These are phyloP conservation scores for Galaxea fascicularis DNA, from an alignment of 92 coral and sea anemone genomes.

Conservation along the genomic window DNA sequence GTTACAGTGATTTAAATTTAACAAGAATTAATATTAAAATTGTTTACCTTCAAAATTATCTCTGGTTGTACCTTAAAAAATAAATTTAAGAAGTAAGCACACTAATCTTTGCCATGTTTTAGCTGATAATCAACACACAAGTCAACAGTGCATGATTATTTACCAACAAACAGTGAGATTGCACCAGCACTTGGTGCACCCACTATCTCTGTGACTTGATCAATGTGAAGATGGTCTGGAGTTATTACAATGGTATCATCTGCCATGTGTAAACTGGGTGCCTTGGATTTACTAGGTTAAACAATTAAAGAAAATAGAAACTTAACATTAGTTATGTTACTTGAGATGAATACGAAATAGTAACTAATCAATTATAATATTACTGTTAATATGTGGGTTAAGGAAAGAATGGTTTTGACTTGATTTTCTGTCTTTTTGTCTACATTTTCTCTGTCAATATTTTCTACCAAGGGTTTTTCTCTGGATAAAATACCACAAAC, in stretches of 20 bases:
- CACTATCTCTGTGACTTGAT: conserved; percentile 78
- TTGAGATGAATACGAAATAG: too few species aligned
- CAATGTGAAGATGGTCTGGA: conserved; percentile 84
- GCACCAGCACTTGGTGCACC: conserved; percentile 92
- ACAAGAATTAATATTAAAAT: too few species aligned
- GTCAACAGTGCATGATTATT: conserved; percentile 6
- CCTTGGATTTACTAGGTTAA: conserved; percentile 17
- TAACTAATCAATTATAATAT: too few species aligned
- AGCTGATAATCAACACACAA: background rate
- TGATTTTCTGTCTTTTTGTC: too few species aligned
- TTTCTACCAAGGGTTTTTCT: too few species aligned
- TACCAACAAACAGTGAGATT: conserved; percentile 94
- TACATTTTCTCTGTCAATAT: too few species aligned
- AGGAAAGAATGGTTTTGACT: too few species aligned
- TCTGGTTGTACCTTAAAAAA: conserved; percentile 87
- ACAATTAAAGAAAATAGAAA: background rate
- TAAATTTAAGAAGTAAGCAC: background rate
- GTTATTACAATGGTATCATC: conserved; percentile 92
- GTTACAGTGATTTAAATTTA: too few species aligned
- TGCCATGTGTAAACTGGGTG: conserved; percentile 71
- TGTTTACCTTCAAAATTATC: conserved; percentile 86
- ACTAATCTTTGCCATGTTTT: background rate
- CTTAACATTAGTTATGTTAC: background rate
- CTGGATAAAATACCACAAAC: too few species aligned
- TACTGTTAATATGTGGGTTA: too few species aligned